phyloP scores from a whole-genome alignment of 2,888 invertebrate genomes.

The Morpho helenor region DNA sequence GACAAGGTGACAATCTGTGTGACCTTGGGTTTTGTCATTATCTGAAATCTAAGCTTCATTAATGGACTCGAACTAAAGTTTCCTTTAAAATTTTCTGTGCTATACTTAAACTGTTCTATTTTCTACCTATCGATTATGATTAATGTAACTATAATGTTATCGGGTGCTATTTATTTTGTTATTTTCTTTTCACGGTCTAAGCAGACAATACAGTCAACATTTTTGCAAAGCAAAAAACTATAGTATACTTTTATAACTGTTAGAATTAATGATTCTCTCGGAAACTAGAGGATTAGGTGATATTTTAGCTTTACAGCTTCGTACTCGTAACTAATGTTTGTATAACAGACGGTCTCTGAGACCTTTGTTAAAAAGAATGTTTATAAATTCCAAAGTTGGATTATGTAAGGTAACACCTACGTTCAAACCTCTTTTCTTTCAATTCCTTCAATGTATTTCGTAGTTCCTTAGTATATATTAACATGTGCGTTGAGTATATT shows the following conservation, averaged over 20 bases:
- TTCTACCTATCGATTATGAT: conserved; percentile 20
- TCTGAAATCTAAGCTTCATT: background rate
- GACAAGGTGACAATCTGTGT: background rate
- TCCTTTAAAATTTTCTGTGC: background rate
- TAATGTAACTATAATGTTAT: conserved; percentile 25
- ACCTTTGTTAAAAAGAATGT: conserved; percentile 37
- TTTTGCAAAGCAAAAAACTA: conserved; percentile 68
- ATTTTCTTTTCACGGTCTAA: conserved; percentile 41
- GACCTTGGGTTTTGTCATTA: background rate
- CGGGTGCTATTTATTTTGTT: conserved; percentile 37
- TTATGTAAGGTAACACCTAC: conserved; percentile 9
- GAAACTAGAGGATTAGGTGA: conserved; percentile 62
- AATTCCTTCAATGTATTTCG: conserved; percentile 2
- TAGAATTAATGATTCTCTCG: conserved; percentile 56
- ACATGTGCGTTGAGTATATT: conserved; percentile 22
- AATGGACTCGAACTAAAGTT: background rate
- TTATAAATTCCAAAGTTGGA: conserved; percentile 13
- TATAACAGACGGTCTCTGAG: conserved; percentile 58
- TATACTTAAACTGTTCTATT: background rate
- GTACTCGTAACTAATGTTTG: conserved; percentile 56
- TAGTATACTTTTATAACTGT: conserved; percentile 48
- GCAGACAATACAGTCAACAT: conserved; percentile 61
- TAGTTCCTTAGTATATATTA: conserved; percentile 3
- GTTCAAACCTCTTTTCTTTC: conserved; percentile 10
- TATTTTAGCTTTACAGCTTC: conserved; percentile 77